Conservation (phyloP, 2,113 vertebrate species). For the Lampris incognitus region DNA sequence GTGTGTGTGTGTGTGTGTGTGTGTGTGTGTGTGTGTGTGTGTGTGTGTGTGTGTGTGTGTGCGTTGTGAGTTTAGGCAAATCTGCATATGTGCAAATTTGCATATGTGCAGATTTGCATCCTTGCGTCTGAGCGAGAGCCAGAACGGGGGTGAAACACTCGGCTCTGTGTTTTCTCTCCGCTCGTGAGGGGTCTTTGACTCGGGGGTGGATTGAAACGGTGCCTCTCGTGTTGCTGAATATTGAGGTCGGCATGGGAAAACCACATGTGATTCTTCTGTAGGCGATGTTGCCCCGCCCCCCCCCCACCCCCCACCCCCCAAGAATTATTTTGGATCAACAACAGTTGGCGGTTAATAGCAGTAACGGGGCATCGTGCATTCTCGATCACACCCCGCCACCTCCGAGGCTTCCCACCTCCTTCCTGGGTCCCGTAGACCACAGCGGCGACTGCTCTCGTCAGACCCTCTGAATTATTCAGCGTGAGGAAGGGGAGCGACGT, state of each 20-base stretch:
- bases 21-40: conserved; percentile 19
- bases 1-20: conserved; percentile 18
- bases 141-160: conserved; percentile 46
- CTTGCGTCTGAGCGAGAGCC: conserved; percentile 23
- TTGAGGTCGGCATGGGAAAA: neutral
- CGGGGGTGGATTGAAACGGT: conserved; percentile 11
- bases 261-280: neutral
- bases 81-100: neutral
- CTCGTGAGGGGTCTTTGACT: conserved; percentile 25
- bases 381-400: no score
- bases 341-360: no score
- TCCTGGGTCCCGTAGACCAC: no score
- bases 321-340: no score
- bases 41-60: conserved; percentile 25
- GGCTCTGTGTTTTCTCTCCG: conserved; percentile 36
- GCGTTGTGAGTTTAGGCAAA: neutral
- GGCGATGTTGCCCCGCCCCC: conserved; percentile 3
- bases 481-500: no score
- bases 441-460: no score
- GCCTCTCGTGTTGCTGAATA: neutral
- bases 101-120: conserved; percentile 31
- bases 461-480: no score
- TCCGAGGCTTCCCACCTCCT: no score
- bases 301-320: neutral
- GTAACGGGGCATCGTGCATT: no score